Base-by-base conservation (phyloP, 2,113 vertebrate species). In the Toxotes jaculatrix region DNA sequence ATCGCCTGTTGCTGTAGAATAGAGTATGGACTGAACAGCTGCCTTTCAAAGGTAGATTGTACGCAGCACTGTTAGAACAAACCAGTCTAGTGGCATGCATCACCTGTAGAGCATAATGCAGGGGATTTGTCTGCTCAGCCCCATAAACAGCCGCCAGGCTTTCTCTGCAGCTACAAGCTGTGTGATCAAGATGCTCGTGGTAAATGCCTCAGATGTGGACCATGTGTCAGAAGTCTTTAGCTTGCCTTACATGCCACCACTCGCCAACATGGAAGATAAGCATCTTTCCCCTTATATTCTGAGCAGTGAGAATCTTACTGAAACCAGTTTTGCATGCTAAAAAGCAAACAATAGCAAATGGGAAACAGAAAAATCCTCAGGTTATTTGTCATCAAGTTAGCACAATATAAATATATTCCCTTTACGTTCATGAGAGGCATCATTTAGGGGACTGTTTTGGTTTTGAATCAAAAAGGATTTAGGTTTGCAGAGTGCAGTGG, bases 381-480 rank as follows among this genome's bases (percentile, higher is more conserved):
- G 91, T 91, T 92, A 91, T 92, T 94, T 93, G 90, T 93, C 89
- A 87, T 92, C 91, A 89, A 84, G 89, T 93, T 93, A 91, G 78
- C 74, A 14, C 83, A 76, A 43, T 79, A 71, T 91, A 90, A 91
- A 89, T 86, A 89, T 31, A 17, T 83, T 60, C 64, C 73, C 31
- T 43, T 49, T 76, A 55, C 69, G 51, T 75, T 88, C 81, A 74
- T n/a, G 68, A 59, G 74, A 77, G 79, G 61, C 82, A 79, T 65
- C 77, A 38, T 63, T 74, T 74, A 4, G 62, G 57, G n/a, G 62
- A 51, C 49, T 36, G 60, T 86, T 91, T 88, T 21, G 76, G 56
- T 65, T 80, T 88, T 60, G 51, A 72, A 83, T 80, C 62, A 74
- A 78, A 79, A 86, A 66, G 62, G 65, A 56, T 83, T 85, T 65